Conservation (phyloP, 2,888 invertebrate genomes). For the Dendrolimus pini region DNA sequence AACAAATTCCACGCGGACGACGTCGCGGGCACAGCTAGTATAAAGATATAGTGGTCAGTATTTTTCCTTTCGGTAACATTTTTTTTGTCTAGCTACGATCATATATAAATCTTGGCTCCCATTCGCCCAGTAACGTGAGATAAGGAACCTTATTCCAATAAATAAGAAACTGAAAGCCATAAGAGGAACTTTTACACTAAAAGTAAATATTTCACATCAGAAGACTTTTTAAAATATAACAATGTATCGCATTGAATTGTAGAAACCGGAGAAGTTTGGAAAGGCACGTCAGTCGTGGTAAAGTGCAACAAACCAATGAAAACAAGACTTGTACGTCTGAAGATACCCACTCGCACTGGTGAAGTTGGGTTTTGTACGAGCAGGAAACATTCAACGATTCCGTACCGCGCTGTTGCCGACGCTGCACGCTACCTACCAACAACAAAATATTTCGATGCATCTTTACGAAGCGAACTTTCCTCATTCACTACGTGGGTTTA, state of each 20-base stretch:
- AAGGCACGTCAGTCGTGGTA: slow-evolving; percentile 36
- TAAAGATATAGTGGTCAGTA: too few species aligned
- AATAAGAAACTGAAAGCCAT: too few species aligned
- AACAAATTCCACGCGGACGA: too few species aligned
- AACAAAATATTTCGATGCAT: not conserved
- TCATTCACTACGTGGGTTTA: not conserved
- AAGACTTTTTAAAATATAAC: slow-evolving; percentile 17
- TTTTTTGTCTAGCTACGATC: too few species aligned
- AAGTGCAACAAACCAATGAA: slow-evolving; percentile 51
- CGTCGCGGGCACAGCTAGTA: too few species aligned
- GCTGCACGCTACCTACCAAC: not conserved
- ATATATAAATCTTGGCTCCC: too few species aligned
- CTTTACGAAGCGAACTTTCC: not conserved
- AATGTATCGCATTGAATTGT: slow-evolving; percentile 26
- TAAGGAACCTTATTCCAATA: too few species aligned
- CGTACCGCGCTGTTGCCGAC: not conserved
- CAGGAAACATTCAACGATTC: slow-evolving; percentile 42
- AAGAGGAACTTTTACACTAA: too few species aligned
- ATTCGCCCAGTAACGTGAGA: too few species aligned
- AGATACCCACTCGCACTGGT: slow-evolving; percentile 26
- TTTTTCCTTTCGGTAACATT: too few species aligned
- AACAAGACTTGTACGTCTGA: slow-evolving; percentile 40
- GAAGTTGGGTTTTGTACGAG: slow-evolving; percentile 28
- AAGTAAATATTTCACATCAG: too few species aligned
- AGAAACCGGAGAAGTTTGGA: slow-evolving; percentile 36